Conservation (phyloP, 2,888 invertebrate genomes). For the Pyrochroa serraticornis region DNA sequence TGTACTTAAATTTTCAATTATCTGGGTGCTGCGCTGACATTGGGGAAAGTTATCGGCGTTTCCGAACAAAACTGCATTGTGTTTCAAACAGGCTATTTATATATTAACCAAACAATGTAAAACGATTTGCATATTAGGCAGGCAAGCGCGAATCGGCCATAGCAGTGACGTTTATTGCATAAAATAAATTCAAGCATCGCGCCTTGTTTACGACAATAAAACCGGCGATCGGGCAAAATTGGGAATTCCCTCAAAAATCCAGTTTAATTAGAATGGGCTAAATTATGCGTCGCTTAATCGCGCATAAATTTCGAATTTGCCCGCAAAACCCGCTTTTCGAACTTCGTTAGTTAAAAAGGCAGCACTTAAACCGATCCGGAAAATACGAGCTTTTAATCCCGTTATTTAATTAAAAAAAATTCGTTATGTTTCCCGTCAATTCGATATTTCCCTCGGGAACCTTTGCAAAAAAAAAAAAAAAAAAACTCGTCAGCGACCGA, state of each 20-base stretch:
- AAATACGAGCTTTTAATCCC: constrained; percentile 14
- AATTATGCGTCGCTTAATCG: too few species aligned
- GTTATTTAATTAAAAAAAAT: constrained; percentile 22
- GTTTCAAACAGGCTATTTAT: background rate
- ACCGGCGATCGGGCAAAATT: too few species aligned
- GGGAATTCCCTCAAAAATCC: too few species aligned
- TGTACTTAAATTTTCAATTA: constrained; percentile 21
- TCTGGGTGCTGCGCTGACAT: constrained; percentile 3
- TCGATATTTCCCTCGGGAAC: constrained; percentile 10
- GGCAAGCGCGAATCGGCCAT: too few species aligned
- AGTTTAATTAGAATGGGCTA: too few species aligned
- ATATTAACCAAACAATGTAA: background rate
- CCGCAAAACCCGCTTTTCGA: background rate
- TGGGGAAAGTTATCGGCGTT: constrained; percentile 7
- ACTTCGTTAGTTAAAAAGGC: too few species aligned
- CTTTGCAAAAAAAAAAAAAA: constrained; percentile 16
- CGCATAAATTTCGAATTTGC: constrained; percentile 5
- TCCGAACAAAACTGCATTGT: constrained; percentile 4
- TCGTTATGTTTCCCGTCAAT: background rate
- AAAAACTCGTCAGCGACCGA: constrained; percentile 14
- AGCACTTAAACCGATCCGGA: constrained; percentile 6
- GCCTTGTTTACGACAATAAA: too few species aligned
- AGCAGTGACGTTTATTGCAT: too few species aligned
- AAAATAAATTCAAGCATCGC: too few species aligned
- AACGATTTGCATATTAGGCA: too few species aligned